Evolutionary conservation across 2,888 invertebrate species (phyloP).

Genomic region (Parasteatoda lunata): DNA sequence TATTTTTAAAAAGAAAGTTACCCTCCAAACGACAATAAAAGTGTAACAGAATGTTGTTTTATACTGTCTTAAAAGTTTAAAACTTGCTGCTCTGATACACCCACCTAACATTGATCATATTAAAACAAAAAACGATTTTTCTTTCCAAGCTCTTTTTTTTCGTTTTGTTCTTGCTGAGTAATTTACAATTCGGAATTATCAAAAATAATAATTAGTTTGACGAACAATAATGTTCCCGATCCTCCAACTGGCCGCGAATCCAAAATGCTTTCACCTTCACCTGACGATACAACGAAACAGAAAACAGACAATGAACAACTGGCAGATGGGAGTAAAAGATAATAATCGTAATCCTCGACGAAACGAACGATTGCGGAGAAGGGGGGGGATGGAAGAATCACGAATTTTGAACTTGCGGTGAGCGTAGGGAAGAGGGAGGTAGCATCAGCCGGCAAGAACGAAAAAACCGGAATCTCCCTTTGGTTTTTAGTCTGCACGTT

Average conservation of each 20-base stretch:
- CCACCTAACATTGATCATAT: no score
- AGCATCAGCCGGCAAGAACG: conserved; percentile 49
- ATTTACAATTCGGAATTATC: no score
- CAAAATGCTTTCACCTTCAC: neutral
- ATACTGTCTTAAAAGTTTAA: no score
- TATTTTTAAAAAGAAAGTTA: no score
- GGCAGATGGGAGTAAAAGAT: conserved; percentile 1
- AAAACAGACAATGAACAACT: neutral
- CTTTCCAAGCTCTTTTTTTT: no score
- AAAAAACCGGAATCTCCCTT: conserved; percentile 60
- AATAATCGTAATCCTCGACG: conserved; percentile 5
- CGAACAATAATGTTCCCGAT: neutral
- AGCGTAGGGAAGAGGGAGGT: neutral
- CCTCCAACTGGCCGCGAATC: conserved; percentile 13
- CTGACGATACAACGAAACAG: neutral
- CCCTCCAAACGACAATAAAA: no score
- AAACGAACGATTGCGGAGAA: conserved; percentile 2
- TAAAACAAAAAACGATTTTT: no score
- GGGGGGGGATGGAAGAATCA: conserved; percentile 22
- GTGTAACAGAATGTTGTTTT: no score
- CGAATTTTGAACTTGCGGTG: conserved; percentile 37
- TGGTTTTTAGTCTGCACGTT: conserved; percentile 54
- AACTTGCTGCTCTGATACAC: no score
- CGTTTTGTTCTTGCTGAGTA: no score
- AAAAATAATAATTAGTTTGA: neutral